These are phyloP conservation scores for Dynastes hyllus DNA, from an alignment of 2,888 invertebrate species.

Conservation along the genomic window DNA sequence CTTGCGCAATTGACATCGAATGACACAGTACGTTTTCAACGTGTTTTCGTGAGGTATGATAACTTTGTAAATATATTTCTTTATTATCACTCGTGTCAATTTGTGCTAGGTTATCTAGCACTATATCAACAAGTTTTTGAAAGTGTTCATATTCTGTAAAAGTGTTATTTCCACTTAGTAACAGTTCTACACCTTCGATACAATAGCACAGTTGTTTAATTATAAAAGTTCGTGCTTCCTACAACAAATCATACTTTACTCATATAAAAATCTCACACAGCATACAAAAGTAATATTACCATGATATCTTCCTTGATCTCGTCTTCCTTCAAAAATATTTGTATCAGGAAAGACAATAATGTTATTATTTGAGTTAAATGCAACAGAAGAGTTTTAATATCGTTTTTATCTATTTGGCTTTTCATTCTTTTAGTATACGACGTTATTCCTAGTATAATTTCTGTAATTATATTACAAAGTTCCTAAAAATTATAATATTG, in stretches of 20 bases:
- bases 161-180: conserved; percentile 50
- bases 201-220: conserved; percentile 60
- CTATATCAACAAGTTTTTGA: conserved; percentile 66
- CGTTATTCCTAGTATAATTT: conserved; percentile 17
- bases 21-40: conserved; percentile 68
- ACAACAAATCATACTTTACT: conserved; percentile 3
- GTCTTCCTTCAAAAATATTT: conserved; percentile 43
- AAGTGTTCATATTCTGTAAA: conserved; percentile 61
- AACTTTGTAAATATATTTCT: conserved; percentile 51
- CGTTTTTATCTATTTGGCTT: background rate
- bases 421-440: background rate
- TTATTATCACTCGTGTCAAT: conserved; percentile 59
- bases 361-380: conserved; percentile 45
- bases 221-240: conserved; percentile 62
- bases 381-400: conserved; percentile 33
- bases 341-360: conserved; percentile 44
- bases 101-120: conserved; percentile 63
- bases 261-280: background rate
- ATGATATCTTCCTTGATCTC: conserved; percentile 31
- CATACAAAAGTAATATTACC: conserved; percentile 11
- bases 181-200: conserved; percentile 58
- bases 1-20: conserved; percentile 69
- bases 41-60: conserved; percentile 57
- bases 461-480: conserved; percentile 17
- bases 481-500: conserved; percentile 8